Conservation (phyloP, 2,888 invertebrate species). For the Corbicula japonica region DNA sequence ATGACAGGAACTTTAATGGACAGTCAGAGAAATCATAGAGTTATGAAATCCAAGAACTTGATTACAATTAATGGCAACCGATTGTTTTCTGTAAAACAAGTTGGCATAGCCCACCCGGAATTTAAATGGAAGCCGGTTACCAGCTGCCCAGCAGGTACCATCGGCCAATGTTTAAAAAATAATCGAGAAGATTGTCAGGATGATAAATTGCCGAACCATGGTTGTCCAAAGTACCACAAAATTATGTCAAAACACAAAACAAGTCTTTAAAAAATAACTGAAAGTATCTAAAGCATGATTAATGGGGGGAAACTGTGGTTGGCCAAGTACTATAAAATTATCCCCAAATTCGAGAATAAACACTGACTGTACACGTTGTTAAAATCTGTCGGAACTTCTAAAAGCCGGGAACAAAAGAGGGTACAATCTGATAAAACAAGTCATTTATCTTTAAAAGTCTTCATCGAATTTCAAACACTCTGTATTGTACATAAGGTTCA, state of each 20-base stretch:
- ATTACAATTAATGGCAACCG: slow-evolving; percentile 33
- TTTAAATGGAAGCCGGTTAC: not conserved
- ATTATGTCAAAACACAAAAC: slow-evolving; percentile 12
- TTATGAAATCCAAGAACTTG: slow-evolving; percentile 26
- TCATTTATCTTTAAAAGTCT: slow-evolving; percentile 1
- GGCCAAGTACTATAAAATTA: too few relatives aligned
- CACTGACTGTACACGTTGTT: not conserved
- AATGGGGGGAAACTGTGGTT: too few relatives aligned
- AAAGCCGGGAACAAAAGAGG: too few relatives aligned
- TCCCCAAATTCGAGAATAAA: too few relatives aligned
- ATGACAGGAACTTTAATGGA: slow-evolving; percentile 30
- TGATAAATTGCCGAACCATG: slow-evolving; percentile 16
- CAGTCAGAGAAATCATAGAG: too few relatives aligned
- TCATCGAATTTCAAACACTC: not conserved
- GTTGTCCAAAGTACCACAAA: not conserved
- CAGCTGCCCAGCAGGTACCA: too few relatives aligned
- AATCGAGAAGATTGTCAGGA: too few relatives aligned
- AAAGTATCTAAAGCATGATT: too few relatives aligned
- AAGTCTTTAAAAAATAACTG: slow-evolving; percentile 2
- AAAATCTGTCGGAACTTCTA: too few relatives aligned
- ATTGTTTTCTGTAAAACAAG: slow-evolving; percentile 38
- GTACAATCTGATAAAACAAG: slow-evolving; percentile 35
- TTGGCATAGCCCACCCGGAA: not conserved
- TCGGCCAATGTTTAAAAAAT: too few relatives aligned
- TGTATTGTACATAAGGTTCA: too few relatives aligned